These are phyloP conservation scores for Chloebia gouldiae DNA, from an alignment of 2,113 vertebrate species.

Conservation along the genomic window DNA sequence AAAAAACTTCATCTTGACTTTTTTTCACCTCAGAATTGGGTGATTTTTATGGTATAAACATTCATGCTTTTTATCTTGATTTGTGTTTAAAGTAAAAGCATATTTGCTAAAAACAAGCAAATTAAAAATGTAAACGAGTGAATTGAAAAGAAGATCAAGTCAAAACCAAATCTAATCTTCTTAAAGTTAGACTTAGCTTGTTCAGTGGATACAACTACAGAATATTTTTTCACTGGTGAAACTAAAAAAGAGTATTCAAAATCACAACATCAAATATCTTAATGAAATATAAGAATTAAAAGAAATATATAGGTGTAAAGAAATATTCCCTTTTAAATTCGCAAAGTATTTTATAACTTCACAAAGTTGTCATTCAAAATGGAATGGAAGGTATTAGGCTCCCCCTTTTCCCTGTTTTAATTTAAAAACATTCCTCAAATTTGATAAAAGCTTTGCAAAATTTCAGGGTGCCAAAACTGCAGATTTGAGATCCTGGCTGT, in stretches of 20 bases:
- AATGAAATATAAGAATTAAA: background rate
- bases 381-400: background rate
- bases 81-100: background rate
- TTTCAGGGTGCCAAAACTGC: background rate
- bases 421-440: background rate
- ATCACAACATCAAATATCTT: background rate
- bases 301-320: background rate
- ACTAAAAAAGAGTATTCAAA: background rate
- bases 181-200: background rate
- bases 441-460: background rate
- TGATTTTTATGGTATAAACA: background rate
- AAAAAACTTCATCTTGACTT: background rate
- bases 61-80: background rate
- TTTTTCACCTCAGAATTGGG: background rate
- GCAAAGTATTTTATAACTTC: background rate
- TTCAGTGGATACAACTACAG: too few relatives aligned
- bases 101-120: background rate
- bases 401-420: background rate
- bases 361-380: background rate
- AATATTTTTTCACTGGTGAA: background rate
- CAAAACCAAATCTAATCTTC: background rate
- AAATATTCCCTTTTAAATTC: background rate
- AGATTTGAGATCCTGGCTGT: background rate
- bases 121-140: background rate
- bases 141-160: background rate